phyloP scores from a whole-genome alignment of 2,888 invertebrate genomes.

The Clistopyga incitator region DNA sequence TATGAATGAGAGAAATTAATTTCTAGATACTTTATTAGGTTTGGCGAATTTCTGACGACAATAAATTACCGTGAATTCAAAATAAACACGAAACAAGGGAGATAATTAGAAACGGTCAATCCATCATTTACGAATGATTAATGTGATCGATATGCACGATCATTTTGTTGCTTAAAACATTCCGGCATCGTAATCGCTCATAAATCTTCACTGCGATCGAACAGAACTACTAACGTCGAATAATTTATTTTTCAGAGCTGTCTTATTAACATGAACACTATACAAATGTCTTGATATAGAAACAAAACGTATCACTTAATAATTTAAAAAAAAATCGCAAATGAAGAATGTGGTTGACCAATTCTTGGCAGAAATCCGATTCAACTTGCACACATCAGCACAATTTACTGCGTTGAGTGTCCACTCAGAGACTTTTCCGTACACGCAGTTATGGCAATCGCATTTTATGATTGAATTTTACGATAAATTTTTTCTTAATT shows the following conservation, averaged over 20 bases:
- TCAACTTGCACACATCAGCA: constrained; percentile 18
- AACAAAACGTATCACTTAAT: background rate
- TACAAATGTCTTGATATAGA: background rate
- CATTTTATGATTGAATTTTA: background rate
- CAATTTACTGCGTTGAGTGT: background rate
- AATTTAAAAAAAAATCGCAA: too few relatives aligned
- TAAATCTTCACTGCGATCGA: constrained; percentile 6
- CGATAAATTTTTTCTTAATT: background rate
- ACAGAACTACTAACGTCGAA: background rate
- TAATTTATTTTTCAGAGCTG: background rate
- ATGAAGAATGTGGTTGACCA: background rate
- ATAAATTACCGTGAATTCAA: background rate
- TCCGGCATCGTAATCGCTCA: constrained; percentile 6
- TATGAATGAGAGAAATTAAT: background rate
- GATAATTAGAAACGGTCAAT: background rate
- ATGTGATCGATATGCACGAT: constrained; percentile 4
- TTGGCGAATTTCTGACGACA: background rate
- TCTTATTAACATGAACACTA: background rate
- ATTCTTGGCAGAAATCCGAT: constrained; percentile 14
- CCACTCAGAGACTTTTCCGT: background rate
- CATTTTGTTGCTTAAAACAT: background rate
- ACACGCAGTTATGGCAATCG: background rate
- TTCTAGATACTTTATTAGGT: background rate
- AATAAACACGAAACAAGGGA: background rate
- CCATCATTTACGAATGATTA: constrained; percentile 2